Percentiles rank a stretch among this genome's conserved stretches.
These are phyloP conservation scores for Holothuria leucospilota DNA, from an alignment of 53 echinoderm and acorn worm species.

Conservation along the genomic window DNA sequence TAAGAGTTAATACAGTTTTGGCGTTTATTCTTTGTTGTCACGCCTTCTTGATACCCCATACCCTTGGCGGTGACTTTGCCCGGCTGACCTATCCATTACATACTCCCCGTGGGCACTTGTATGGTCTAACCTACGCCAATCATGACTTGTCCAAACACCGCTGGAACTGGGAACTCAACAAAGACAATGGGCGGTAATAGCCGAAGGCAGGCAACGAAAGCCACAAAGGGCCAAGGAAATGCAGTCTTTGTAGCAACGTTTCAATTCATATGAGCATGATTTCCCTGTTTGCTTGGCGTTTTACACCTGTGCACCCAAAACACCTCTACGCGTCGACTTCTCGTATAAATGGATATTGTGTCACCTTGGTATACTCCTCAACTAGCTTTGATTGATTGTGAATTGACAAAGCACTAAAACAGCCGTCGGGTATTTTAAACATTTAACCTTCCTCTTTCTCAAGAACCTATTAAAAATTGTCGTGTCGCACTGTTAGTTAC, in stretches of 20 bases:
- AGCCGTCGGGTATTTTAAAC: no score
- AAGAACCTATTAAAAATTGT: no score
- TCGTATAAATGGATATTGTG: not conserved
- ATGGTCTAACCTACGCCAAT: constrained; percentile 19
- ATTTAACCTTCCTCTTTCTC: no score
- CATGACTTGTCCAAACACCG: constrained; percentile 21
- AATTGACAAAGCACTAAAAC: no score
- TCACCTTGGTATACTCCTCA: constrained; percentile 28
- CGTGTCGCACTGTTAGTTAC: no score
- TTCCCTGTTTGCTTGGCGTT: constrained; percentile 25
- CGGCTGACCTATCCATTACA: constrained; percentile 22
- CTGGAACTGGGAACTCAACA: not conserved
- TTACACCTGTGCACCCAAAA: constrained; percentile 26
- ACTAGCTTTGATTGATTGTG: not conserved
- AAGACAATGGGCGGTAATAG: constrained; percentile 37
- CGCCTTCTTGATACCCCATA: constrained; percentile 43
- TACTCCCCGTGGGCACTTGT: constrained; percentile 13
- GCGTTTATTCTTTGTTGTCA: constrained; percentile 40
- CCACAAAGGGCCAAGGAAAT: constrained; percentile 37
- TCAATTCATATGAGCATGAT: constrained; percentile 12
- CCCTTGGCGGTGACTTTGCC: constrained; percentile 38
- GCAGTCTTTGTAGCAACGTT: constrained; percentile 42
- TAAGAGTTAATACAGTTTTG: no score
- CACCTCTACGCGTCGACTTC: not conserved
- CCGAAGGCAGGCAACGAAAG: constrained; percentile 27